A percentile compares a stretch with the other conserved stretches of the same genome.
Evolutionary conservation across 2,797 vertebrate species (phyloP).

Genomic region (Phrynocephalus forsythii): DNA sequence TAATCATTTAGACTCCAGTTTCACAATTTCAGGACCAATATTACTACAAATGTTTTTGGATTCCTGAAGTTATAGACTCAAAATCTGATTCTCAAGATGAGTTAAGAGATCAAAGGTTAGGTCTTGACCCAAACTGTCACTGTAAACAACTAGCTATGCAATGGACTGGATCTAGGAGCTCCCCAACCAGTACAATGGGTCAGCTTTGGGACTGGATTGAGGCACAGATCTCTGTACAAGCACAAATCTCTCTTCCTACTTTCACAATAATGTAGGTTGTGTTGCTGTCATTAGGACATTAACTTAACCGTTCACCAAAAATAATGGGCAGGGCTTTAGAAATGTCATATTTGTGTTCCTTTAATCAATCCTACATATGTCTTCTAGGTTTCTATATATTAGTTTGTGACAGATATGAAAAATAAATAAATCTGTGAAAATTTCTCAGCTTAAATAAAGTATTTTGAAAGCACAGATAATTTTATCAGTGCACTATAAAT

Average conservation of each 20-base stretch:
- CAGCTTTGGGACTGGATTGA: neutral
- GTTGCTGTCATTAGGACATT: neutral
- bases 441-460: slow-evolving; percentile 50
- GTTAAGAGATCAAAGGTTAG: neutral
- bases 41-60: neutral
- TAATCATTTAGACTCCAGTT: slow-evolving; percentile 27
- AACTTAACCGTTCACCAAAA: slow-evolving; percentile 1
- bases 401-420: slow-evolving; percentile 46
- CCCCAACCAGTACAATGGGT: neutral
- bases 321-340: slow-evolving; percentile 17
- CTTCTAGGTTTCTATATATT: slow-evolving; percentile 45
- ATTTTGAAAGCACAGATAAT: slow-evolving; percentile 33
- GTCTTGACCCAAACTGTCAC: neutral
- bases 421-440: slow-evolving; percentile 56
- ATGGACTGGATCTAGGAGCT: neutral
- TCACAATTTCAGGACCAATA: neutral
- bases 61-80: neutral
- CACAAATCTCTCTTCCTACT: neutral
- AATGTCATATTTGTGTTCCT: slow-evolving; percentile 34
- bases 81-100: slow-evolving; percentile 18
- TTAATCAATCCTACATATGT: slow-evolving; percentile 35
- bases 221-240: neutral
- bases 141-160: neutral
- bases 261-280: neutral
- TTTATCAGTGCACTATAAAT: slow-evolving; percentile 46